Percentiles rank a stretch among this genome's conserved stretches.
Evolutionary conservation across 2,888 invertebrate species (phyloP).

Genomic region (Ectobius pallidus): DNA sequence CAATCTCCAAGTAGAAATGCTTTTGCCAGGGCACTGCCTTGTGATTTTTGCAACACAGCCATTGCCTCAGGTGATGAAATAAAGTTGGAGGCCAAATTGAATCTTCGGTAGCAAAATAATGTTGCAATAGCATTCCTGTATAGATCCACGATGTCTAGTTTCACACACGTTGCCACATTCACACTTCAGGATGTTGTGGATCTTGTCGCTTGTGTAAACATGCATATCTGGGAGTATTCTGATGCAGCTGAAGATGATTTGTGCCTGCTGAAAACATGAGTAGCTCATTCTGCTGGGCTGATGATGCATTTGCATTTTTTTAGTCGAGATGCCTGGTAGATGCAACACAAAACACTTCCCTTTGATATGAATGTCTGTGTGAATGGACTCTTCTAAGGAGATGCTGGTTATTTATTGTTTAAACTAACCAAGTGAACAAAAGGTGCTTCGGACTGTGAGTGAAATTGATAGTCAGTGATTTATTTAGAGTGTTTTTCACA

Average conservation of each 20-base stretch:
- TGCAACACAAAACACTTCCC: neutral
- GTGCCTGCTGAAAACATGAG: neutral
- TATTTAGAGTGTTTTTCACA: no score
- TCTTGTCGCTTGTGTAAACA: no score
- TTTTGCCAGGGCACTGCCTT: neutral
- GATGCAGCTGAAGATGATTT: neutral
- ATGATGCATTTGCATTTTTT: neutral
- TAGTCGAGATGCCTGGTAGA: neutral
- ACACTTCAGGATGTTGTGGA: no score
- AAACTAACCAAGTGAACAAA: no score
- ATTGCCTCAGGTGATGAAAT: neutral
- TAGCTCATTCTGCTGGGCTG: neutral
- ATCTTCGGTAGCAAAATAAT: conserved; percentile 12
- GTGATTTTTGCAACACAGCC: neutral
- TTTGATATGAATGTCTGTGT: neutral
- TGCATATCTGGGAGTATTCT: no score
- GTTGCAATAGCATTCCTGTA: neutral
- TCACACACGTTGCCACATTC: no score
- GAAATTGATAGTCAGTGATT: no score
- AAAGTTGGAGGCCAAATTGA: conserved; percentile 2
- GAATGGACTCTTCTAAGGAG: neutral
- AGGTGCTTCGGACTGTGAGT: no score
- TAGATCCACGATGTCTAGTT: no score
- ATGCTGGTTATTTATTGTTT: no score
- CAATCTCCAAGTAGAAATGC: neutral